A percentile compares a stretch with the other conserved stretches of the same genome.
Conservation (phyloP, 2,797 vertebrate genomes). For the Sebastes nivosus region DNA sequence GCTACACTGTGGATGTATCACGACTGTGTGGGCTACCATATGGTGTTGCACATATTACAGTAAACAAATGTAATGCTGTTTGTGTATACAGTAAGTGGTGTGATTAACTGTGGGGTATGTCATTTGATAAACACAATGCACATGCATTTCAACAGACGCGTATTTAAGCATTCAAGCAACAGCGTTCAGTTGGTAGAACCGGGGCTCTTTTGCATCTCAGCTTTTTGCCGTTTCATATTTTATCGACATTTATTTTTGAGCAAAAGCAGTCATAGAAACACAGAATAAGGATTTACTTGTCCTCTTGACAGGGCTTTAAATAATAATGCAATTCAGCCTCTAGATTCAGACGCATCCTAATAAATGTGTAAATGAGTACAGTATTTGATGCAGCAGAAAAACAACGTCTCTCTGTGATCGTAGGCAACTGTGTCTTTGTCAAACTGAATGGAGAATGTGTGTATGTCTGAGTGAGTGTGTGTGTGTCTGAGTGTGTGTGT, state of each 20-base stretch:
- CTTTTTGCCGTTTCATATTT: neutral
- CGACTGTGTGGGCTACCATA: neutral
- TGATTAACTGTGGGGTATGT: neutral
- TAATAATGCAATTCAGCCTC: neutral
- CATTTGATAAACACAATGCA: neutral
- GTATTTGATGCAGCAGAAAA: conserved; percentile 12
- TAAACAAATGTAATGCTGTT: conserved; percentile 1
- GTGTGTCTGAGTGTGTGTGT: neutral
- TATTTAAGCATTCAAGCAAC: neutral
- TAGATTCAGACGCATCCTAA: neutral
- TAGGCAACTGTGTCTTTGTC: neutral
- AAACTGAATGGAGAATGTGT: conserved; percentile 5
- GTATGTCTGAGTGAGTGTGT: neutral
- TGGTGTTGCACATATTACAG: neutral
- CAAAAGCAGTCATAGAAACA: neutral
- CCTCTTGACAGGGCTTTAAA: neutral
- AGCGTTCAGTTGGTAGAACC: neutral
- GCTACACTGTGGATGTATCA: neutral
- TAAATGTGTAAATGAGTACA: neutral
- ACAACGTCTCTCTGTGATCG: conserved; percentile 8
- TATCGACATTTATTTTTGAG: neutral
- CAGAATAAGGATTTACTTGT: neutral
- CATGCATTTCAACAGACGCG: neutral
- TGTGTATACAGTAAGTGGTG: neutral
- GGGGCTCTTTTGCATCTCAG: neutral